Base-by-base conservation (phyloP, 2,888 invertebrate species). In the Hyles lineata region DNA sequence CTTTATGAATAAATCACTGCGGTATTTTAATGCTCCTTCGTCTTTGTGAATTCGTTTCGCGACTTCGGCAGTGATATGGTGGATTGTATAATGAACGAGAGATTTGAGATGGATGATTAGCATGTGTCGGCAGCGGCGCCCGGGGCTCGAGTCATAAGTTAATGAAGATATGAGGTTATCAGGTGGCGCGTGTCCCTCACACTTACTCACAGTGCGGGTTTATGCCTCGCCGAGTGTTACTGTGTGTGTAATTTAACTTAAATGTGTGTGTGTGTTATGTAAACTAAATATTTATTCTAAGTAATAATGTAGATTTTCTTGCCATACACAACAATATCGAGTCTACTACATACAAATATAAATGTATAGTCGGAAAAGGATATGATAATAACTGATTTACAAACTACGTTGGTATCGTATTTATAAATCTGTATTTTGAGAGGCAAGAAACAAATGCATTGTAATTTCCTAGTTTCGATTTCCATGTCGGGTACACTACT, bases 91-190 rank as follows among this genome's bases (percentile, higher is more conserved):
- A 17, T 67, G 43, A 11, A 67, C 32, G 19, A 67, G 43, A 43
- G 23, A 50, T 67, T 67, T 25, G 50, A 50, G 50, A 2, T 32
- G 67, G 19, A 62, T 62, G 29, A 23, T 50, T 35, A 43, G n/a
- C 15, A 50, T 43, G n/a, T n/a, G 32, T 35, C n/a, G 63, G n/a
- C 15, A 19, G 43, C 21, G 1, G 35, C 43, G 43, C 43, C 19
- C 35, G 43, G 23, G 50, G 67, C 21, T 35, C 21, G 43, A 43
- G 21, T 23, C 43, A 23, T 50, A 67, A 43, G n/a, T 17, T 67
- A 67, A 67, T 67, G 63, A 63, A 63, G 63, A 67, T 25, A 50
- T 23, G 15, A 32, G 67, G 43, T 50, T 50, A 50, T 43, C 50
- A 23, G 15, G 50, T 67, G 67, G 43, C 43, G 67, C 50, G 67